phyloP scores from a whole-genome alignment of 92 coral and sea anemone genomes.

The Palythoa heliodiscus region DNA sequence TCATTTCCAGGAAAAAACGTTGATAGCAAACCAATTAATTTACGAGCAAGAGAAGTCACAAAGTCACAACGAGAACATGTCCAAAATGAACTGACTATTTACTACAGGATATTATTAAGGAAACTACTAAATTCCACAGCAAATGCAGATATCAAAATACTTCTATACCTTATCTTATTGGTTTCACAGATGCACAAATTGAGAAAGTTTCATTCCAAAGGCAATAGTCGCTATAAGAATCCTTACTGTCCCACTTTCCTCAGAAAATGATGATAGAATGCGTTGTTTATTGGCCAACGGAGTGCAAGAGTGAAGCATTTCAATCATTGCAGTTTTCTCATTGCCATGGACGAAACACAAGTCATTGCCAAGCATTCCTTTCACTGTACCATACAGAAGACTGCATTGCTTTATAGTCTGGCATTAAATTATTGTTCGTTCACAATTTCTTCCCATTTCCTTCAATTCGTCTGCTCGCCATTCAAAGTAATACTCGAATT shows the following conservation, averaged over 20 bases:
- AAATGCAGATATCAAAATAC: slow-evolving; percentile 51
- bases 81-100: slow-evolving; percentile 4
- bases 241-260: not conserved
- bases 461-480: no score
- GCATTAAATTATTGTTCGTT: slow-evolving; percentile 61
- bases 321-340: not conserved
- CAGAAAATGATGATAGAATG: not conserved
- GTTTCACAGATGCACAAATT: slow-evolving; percentile 51
- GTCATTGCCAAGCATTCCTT: slow-evolving; percentile 54
- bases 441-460: no score
- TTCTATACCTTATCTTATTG: slow-evolving; percentile 40
- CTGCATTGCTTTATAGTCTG: slow-evolving; percentile 73
- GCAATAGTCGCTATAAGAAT: not conserved
- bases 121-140: slow-evolving; percentile 33
- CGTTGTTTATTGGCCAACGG: not conserved
- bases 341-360: not conserved
- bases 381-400: slow-evolving; percentile 63
- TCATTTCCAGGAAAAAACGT: no score
- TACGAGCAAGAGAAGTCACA: no score
- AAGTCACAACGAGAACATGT: slow-evolving; percentile 22
- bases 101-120: slow-evolving; percentile 15
- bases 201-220: slow-evolving; percentile 38
- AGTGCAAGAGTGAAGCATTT: slow-evolving; percentile 3
- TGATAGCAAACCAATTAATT: slow-evolving; percentile 43
- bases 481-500: no score